Percentiles rank a stretch among this genome's conserved stretches.
Conservation (phyloP, 1,140 invertebrate species). For the Nymphalis io region DNA sequence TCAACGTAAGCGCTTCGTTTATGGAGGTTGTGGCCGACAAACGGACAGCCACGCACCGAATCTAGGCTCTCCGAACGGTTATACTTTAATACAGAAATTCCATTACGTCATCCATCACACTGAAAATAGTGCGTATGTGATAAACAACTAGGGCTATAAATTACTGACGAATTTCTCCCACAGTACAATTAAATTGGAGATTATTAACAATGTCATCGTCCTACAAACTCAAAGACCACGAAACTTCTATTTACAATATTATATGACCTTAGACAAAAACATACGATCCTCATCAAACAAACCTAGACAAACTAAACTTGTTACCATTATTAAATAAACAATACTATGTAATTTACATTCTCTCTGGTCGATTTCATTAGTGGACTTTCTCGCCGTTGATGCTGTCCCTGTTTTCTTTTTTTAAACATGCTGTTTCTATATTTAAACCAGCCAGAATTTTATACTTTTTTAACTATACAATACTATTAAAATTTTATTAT, state of each 20-base stretch:
- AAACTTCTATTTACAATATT: not conserved
- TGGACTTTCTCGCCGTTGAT: conserved; percentile 16
- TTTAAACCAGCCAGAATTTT: too few species aligned
- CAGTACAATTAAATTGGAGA: not conserved
- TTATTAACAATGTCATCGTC: conserved; percentile 9
- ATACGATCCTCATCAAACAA: conserved; percentile 25
- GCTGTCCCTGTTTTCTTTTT: conserved; percentile 13
- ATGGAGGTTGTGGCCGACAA: too few species aligned
- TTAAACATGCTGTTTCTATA: not conserved
- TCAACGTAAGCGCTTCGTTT: too few species aligned
- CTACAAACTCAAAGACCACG: not conserved
- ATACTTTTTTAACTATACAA: too few species aligned
- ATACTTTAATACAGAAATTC: too few species aligned
- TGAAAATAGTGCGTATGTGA: too few species aligned
- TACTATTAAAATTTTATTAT: too few species aligned
- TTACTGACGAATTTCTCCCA: too few species aligned
- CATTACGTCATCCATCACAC: too few species aligned
- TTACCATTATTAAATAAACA: conserved; percentile 36
- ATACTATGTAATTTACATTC: conserved; percentile 32
- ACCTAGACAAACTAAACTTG: conserved; percentile 32
- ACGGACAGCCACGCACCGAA: too few species aligned
- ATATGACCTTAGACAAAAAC: conserved; percentile 20
- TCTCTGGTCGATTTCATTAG: conserved; percentile 33
- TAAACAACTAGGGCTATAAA: too few species aligned
- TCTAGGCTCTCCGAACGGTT: too few species aligned